A percentile compares a stretch with the other conserved stretches of the same genome.
These are phyloP conservation scores for western clawed frog (Xenopus tropicalis) DNA, from an alignment of 2,113 vertebrate species.

Conservation along the genomic window DNA sequence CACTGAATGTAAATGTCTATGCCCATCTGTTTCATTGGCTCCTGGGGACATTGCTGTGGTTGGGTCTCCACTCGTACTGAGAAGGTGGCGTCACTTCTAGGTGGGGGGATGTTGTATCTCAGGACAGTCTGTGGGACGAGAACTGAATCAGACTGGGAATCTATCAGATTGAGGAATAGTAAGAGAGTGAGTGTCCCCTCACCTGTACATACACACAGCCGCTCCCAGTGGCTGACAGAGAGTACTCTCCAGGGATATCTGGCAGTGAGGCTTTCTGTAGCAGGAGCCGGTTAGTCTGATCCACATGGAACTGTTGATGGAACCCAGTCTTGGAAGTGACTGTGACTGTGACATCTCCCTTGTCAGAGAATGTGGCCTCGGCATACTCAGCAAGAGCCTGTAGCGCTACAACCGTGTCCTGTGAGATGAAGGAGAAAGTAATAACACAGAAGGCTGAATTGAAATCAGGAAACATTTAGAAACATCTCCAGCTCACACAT, in stretches of 20 bases:
- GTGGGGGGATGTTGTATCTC: constrained; percentile 61
- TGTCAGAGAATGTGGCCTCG: neutral
- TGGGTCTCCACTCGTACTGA: constrained; percentile 34
- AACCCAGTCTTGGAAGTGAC: constrained; percentile 11
- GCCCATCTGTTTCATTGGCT: neutral
- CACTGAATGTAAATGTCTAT: constrained; percentile 21
- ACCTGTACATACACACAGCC: constrained; percentile 23
- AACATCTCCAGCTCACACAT: too few species aligned
- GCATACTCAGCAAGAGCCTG: neutral
- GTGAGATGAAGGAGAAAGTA: neutral
- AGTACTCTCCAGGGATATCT: constrained; percentile 10
- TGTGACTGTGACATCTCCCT: neutral
- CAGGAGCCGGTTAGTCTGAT: constrained; percentile 19
- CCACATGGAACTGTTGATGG: neutral
- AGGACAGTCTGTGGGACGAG: constrained; percentile 57
- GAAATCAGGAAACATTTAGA: too few species aligned
- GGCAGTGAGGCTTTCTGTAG: constrained; percentile 3
- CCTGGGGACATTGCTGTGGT: constrained; percentile 36
- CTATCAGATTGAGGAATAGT: too few species aligned
- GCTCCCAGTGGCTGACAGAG: neutral
- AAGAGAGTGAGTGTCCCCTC: neutral
- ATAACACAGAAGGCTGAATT: too few species aligned
- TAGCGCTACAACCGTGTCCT: constrained; percentile 1
- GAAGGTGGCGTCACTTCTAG: constrained; percentile 47
- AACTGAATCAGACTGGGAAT: constrained; percentile 34